A percentile compares a stretch with the other conserved stretches of the same genome.
phyloP scores from a whole-genome alignment of 2,113 vertebrate genomes.

The Echinops telfairi region DNA sequence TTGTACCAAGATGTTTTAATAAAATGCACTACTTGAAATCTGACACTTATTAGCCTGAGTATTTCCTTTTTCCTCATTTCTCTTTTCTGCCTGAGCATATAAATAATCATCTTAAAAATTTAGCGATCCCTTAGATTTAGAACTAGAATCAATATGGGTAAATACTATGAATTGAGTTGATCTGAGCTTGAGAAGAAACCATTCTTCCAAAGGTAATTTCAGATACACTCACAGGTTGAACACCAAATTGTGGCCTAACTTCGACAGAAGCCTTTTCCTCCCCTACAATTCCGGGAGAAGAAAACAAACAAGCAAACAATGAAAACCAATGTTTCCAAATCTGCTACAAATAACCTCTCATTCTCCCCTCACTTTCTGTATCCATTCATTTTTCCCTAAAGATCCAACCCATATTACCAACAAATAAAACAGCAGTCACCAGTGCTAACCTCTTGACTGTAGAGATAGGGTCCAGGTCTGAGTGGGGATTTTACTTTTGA shows the following conservation, averaged over 20 bases:
- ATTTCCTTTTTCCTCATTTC: neutral
- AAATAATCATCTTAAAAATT: neutral
- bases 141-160: neutral
- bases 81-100: too few relatives aligned
- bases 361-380: neutral
- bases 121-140: neutral
- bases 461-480: neutral
- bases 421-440: neutral
- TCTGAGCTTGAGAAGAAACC: neutral
- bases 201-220: neutral
- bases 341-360: neutral
- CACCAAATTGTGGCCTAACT: neutral
- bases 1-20: neutral
- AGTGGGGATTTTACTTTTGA: slow-evolving; percentile 34
- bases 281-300: neutral
- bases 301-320: too few relatives aligned
- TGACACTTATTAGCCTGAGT: neutral
- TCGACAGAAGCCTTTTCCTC: neutral
- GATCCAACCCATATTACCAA: too few relatives aligned
- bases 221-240: neutral
- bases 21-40: neutral
- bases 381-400: slow-evolving; percentile 18
- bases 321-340: neutral
- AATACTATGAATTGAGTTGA: neutral
- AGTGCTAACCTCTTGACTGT: neutral